Evolutionary conservation across 1,140 invertebrate species (phyloP).

Genomic region (Drosophila dunni): DNA sequence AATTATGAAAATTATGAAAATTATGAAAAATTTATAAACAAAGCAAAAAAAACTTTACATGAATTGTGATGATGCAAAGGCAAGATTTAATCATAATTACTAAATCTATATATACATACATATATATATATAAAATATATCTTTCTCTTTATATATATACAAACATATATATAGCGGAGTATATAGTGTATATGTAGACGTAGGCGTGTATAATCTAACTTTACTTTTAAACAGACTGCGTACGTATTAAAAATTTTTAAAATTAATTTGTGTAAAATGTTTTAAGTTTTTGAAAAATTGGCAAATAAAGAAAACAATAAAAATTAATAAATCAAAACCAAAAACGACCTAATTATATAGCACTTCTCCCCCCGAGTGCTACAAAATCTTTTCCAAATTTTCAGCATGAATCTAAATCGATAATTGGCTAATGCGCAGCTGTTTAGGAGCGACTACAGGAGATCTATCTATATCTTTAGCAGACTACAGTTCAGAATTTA

Average conservation of each 20-base stretch:
- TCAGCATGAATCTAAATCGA: constrained; percentile 35
- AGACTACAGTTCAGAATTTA: constrained; percentile 5
- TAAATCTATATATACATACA: constrained; percentile 70
- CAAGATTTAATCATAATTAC: constrained; percentile 83
- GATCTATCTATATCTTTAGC: not conserved
- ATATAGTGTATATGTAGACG: constrained; percentile 76
- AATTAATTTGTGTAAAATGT: constrained; percentile 83
- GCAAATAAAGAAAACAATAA: constrained; percentile 83
- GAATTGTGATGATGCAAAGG: constrained; percentile 83
- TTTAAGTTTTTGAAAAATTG: constrained; percentile 83
- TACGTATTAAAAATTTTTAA: constrained; percentile 83
- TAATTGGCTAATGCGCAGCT: constrained; percentile 65
- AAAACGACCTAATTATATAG: constrained; percentile 46
- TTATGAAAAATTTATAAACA: constrained; percentile 50
- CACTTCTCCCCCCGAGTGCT: constrained; percentile 7
- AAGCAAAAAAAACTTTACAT: constrained; percentile 67
- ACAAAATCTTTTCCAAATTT: constrained; percentile 67
- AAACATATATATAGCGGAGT: constrained; percentile 50
- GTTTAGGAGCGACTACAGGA: constrained; percentile 55
- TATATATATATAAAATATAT: constrained; percentile 67
- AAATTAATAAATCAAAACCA: constrained; percentile 79
- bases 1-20: constrained; percentile 62
- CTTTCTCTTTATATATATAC: constrained; percentile 68
- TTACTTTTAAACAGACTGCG: constrained; percentile 83
- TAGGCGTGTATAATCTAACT: constrained; percentile 81